Percentiles rank a stretch among this genome's conserved stretches.
Evolutionary conservation across 2,797 vertebrate genomes (phyloP).

Genomic region (Helarctos malayanus): DNA sequence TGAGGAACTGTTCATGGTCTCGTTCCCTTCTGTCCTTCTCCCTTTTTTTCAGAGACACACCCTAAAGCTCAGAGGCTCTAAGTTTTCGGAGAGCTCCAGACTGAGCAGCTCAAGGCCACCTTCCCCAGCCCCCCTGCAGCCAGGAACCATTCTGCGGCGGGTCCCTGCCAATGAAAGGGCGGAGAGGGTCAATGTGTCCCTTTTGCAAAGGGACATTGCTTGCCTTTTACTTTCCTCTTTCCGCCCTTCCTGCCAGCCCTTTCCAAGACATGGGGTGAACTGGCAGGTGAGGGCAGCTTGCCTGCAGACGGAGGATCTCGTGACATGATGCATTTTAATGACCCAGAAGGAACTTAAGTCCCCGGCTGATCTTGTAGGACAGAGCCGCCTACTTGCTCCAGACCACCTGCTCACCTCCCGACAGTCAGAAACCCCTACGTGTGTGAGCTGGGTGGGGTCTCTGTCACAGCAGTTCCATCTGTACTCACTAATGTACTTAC

Average conservation of each 20-base stretch:
- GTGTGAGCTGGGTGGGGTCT: neutral
- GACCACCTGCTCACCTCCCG: neutral
- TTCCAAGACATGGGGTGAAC: neutral
- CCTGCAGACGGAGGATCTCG: fast-evolving
- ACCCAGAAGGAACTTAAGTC: fast-evolving
- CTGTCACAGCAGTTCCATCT: neutral
- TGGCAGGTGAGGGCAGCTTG: neutral
- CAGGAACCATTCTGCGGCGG: neutral
- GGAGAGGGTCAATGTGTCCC: neutral
- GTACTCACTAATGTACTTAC: neutral
- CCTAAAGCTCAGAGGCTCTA: neutral
- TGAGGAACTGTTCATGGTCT: neutral
- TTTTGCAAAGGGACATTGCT: neutral
- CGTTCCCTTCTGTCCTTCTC: neutral
- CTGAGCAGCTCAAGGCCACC: neutral
- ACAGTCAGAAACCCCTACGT: fast-evolving
- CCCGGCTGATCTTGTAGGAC: neutral
- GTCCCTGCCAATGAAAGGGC: fast-evolving
- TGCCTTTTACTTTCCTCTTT: neutral
- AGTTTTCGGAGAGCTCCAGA: neutral
- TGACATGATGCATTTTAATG: fast-evolving
- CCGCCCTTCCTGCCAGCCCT: neutral
- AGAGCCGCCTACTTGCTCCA: neutral
- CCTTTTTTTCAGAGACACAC: neutral
- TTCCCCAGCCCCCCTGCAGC: neutral